Conservation (phyloP, 2,797 vertebrate species). For the Pseudochromis fuscus region DNA sequence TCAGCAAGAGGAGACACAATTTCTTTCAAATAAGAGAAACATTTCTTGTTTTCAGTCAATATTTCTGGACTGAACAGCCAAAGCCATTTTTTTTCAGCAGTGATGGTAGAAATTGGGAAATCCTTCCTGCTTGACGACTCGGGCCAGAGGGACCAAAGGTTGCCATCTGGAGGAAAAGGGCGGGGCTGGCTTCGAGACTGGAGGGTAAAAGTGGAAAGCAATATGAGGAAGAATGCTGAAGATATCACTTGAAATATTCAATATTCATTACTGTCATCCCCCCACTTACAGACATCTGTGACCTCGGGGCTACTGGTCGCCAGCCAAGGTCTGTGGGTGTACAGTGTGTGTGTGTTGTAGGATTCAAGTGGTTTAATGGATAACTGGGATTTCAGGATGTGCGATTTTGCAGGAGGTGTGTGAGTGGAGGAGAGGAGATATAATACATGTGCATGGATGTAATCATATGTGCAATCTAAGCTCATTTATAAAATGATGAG, state of each 20-base stretch:
- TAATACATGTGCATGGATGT: neutral
- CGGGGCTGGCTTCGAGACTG: slow-evolving; percentile 36
- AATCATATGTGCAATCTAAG: slow-evolving; percentile 14
- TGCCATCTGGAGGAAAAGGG: slow-evolving; percentile 64
- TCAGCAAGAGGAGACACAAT: neutral
- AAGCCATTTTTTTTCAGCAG: slow-evolving; percentile 33
- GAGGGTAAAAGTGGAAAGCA: slow-evolving; percentile 36
- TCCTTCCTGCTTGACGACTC: slow-evolving; percentile 35
- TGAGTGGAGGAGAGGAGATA: slow-evolving; percentile 1
- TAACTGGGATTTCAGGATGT: slow-evolving; percentile 10
- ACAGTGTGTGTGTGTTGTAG: slow-evolving; percentile 27
- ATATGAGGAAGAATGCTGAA: slow-evolving; percentile 48
- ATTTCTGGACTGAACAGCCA: slow-evolving; percentile 9
- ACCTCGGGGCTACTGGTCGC: slow-evolving; percentile 63
- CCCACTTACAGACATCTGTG: slow-evolving; percentile 73
- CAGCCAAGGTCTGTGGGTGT: slow-evolving; percentile 51
- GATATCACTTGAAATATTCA: slow-evolving; percentile 61
- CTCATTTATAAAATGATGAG: slow-evolving; percentile 33
- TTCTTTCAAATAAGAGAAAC: neutral
- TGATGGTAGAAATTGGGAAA: slow-evolving; percentile 45
- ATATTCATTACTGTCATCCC: slow-evolving; percentile 72
- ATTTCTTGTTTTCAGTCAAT: neutral
- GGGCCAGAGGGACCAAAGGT: slow-evolving; percentile 37
- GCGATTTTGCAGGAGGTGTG: slow-evolving; percentile 36
- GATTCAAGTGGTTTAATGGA: slow-evolving; percentile 46